A percentile compares a stretch with the other conserved stretches of the same genome.
Conservation (phyloP, 2,113 vertebrate species). For the Osmerus mordax region DNA sequence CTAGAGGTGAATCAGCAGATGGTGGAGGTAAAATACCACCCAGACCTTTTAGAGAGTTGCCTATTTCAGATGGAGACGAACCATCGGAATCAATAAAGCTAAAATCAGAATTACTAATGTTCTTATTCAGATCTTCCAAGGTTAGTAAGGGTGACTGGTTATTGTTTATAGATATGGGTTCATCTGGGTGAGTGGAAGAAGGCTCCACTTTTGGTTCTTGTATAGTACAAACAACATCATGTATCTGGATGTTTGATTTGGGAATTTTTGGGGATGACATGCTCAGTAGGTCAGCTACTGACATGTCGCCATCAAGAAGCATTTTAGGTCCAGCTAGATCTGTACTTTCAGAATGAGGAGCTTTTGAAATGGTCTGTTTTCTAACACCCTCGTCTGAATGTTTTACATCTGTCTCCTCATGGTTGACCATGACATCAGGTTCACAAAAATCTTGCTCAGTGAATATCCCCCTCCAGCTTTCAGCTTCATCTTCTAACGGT, state of each 20-base stretch:
- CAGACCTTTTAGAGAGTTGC: constrained; percentile 33
- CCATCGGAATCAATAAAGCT: constrained; percentile 71
- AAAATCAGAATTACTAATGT: constrained; percentile 62
- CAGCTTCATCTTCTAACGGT: constrained; percentile 51
- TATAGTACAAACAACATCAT: constrained; percentile 13
- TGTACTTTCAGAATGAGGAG: neutral
- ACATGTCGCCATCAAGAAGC: constrained; percentile 34
- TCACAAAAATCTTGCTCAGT: constrained; percentile 63
- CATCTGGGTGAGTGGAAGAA: neutral
- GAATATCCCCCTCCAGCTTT: constrained; percentile 58
- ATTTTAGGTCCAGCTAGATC: constrained; percentile 18
- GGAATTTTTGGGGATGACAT: constrained; percentile 4
- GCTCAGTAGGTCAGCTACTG: constrained; percentile 35
- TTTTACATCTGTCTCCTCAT: constrained; percentile 36
- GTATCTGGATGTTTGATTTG: constrained; percentile 12
- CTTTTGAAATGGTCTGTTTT: constrained; percentile 5
- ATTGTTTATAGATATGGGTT: constrained; percentile 42
- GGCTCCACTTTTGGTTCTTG: constrained; percentile 18
- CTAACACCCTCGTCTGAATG: constrained; percentile 9
- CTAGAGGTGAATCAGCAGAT: constrained; percentile 18
- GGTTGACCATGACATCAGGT: constrained; percentile 46
- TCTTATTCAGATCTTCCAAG: constrained; percentile 66
- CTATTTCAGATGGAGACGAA: constrained; percentile 58
- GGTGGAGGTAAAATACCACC: neutral
- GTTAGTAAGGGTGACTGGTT: constrained; percentile 44